Evolutionary conservation across 2,797 vertebrate genomes (phyloP).

Genomic region (Steatocranus sp.): DNA sequence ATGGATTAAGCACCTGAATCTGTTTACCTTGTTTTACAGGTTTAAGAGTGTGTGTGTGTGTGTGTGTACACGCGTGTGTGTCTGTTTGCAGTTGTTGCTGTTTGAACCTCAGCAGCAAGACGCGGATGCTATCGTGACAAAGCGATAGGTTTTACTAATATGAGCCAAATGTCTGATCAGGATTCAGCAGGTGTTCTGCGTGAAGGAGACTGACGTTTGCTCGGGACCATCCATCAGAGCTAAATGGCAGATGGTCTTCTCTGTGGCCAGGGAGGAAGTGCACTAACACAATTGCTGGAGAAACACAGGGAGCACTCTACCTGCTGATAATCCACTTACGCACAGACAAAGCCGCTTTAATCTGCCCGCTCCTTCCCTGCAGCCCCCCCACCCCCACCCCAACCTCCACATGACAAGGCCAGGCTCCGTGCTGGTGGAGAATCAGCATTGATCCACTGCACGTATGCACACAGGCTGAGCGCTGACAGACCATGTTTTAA

Average conservation of each 20-base stretch:
- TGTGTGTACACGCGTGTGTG: accelerated
- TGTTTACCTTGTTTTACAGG: conserved; percentile 17
- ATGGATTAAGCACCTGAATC: conserved; percentile 30
- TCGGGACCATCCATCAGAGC: conserved; percentile 71
- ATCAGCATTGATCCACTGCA: conserved; percentile 55
- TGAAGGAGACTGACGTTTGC: conserved; percentile 59
- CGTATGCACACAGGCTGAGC: conserved; percentile 36
- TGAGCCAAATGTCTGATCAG: conserved; percentile 63
- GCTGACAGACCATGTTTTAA: conserved; percentile 24
- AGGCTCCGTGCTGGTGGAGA: conserved; percentile 47
- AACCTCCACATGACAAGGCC: conserved; percentile 57
- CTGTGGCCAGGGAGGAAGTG: conserved; percentile 69
- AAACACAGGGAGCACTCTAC: conserved; percentile 74
- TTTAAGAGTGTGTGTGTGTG: not conserved
- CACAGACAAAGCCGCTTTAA: conserved; percentile 77
- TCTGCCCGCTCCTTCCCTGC: conserved; percentile 51
- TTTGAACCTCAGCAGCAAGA: conserved; percentile 33
- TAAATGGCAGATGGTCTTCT: conserved; percentile 79
- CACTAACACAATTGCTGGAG: conserved; percentile 70
- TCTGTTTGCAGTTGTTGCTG: not conserved
- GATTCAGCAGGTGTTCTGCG: conserved; percentile 65
- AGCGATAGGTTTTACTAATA: conserved; percentile 43
- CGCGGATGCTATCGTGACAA: conserved; percentile 28
- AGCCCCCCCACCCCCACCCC: not conserved
- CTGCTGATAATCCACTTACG: conserved; percentile 80